A percentile compares a stretch with the other conserved stretches of the same genome.
Conservation (phyloP, 2,888 invertebrate genomes). For the Eutolmus rufibarbis region DNA sequence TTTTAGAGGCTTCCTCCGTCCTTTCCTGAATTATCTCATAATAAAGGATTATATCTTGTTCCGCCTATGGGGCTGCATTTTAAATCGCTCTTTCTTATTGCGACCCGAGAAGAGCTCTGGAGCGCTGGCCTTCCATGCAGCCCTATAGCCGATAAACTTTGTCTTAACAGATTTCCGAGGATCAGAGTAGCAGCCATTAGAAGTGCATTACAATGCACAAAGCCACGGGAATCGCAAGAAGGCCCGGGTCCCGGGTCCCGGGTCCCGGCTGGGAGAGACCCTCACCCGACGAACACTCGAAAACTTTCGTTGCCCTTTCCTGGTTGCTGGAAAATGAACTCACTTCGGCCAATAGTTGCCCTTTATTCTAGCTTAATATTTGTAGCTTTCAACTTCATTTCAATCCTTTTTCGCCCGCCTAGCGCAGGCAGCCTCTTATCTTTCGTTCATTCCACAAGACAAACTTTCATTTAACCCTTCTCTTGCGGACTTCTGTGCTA, state of each 20-base stretch:
- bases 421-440: slow-evolving; percentile 7
- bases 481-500: neutral
- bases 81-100: neutral
- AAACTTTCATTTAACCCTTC: slow-evolving; percentile 40
- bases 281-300: neutral
- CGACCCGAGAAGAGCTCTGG: neutral
- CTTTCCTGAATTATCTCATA: neutral
- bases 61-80: slow-evolving; percentile 23
- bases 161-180: slow-evolving; percentile 19
- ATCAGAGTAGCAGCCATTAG: slow-evolving; percentile 23
- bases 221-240: slow-evolving; percentile 8
- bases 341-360: slow-evolving; percentile 28
- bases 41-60: slow-evolving; percentile 1
- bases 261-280: neutral
- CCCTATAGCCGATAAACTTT: slow-evolving; percentile 32
- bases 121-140: neutral
- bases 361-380: slow-evolving; percentile 28
- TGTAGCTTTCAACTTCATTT: slow-evolving; percentile 23
- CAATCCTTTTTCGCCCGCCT: slow-evolving; percentile 12
- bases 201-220: slow-evolving; percentile 32
- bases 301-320: slow-evolving; percentile 25
- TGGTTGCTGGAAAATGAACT: slow-evolving; percentile 26
- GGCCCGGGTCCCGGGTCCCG: neutral
- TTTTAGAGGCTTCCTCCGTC: neutral
- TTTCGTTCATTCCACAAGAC: slow-evolving; percentile 32